Evolutionary conservation across 2,113 vertebrate species (phyloP), one percentile per base, ranked within the genome.

Genomic region (Larimichthys polyactis): DNA sequence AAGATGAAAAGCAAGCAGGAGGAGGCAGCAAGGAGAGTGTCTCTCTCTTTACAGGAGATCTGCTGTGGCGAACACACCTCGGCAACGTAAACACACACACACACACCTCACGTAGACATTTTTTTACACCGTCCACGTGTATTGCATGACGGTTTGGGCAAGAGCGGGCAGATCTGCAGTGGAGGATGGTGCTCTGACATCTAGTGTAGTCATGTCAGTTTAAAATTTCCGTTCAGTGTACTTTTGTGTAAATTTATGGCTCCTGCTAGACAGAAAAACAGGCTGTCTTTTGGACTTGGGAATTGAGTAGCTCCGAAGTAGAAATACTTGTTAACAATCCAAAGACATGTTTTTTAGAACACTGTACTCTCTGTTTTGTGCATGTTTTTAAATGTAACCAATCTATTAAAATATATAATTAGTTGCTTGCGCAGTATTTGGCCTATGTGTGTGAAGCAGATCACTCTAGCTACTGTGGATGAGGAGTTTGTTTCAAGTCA

Each of bases 171-270:
- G 52, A 70, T 84, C 67, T 55, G 16, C 40, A 73, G 27, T 9
- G 32, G 29, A 29, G 12, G 52, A n/a, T 52, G 59, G 49, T 12
- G 11, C 16, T 66, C 72, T 77, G 49, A 58, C 65, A 60, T 54
- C 14, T 17, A 12, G 24, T 29, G 11, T 49, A 73, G 68, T 72
- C 49, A 66, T 77, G 27, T 32, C 3, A 3, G 24, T 8, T 6
- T 5, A 32, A 66, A 8, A 11, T 83, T 79, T 86, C 84, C 79
- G 78, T 59, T 74, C 62, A 22, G 19, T 69, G 46, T 54, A 22
- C 20, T 70, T 70, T 20, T 49, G n/a, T 64, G 22, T 59, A 44
- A 75, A 55, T 77, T 14, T 27, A 32, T 32, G 14, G 3, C 51
- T 57, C 48, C 48, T 73, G 29, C 20, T 32, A 69, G 68, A 72